phyloP scores from a whole-genome alignment of 2,888 invertebrate genomes.

The Sympetrum striolatum region DNA sequence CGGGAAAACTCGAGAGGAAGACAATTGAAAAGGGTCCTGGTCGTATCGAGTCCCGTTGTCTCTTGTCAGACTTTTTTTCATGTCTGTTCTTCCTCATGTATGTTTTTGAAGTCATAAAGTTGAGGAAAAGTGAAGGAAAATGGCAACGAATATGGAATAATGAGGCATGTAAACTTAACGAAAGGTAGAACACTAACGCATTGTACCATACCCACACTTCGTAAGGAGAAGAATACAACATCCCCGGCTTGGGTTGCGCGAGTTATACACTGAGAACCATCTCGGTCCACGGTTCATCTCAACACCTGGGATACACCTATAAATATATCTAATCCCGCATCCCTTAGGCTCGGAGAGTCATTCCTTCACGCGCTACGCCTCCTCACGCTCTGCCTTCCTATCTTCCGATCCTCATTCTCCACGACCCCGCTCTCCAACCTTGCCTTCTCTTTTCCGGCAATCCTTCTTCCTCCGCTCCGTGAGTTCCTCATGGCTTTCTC shows the following conservation, averaged over 20 bases:
- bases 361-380: background rate
- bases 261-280: background rate
- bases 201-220: background rate
- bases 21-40: too few relatives aligned
- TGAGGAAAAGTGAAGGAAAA: too few relatives aligned
- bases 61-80: too few relatives aligned
- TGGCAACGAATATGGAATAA: too few relatives aligned
- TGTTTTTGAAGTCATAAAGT: too few relatives aligned
- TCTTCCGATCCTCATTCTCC: background rate
- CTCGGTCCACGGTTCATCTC: background rate
- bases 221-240: background rate
- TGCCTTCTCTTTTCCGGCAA: background rate
- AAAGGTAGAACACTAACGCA: too few relatives aligned
- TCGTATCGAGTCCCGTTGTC: too few relatives aligned
- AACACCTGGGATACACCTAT: background rate
- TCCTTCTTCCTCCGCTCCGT: background rate
- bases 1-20: too few relatives aligned
- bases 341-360: background rate
- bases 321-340: background rate
- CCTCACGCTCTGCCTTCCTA: background rate
- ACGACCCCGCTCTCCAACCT: background rate
- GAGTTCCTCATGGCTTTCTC: background rate
- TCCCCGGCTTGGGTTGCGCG: background rate
- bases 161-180: too few relatives aligned
- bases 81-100: too few relatives aligned